Evolutionary conservation across 2,113 vertebrate genomes (phyloP).

Genomic region (Neodontobutis hainanensis): DNA sequence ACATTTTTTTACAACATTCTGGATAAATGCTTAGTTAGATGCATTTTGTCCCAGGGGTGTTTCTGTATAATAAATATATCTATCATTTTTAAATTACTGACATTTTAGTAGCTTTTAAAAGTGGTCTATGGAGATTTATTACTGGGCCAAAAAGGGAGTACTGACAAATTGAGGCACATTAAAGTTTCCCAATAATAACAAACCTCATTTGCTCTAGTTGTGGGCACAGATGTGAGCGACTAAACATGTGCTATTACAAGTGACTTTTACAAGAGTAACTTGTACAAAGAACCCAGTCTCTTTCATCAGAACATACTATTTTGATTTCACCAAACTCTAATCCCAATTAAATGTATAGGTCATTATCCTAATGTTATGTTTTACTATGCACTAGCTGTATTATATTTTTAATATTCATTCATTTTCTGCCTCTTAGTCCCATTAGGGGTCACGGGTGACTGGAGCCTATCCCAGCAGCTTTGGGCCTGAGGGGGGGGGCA

Average conservation of each 20-base stretch:
- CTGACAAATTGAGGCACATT: slow-evolving; percentile 29
- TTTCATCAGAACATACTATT: no score
- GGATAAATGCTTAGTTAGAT: not conserved
- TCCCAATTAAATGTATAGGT: no score
- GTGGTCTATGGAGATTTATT: slow-evolving; percentile 14
- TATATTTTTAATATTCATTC: no score
- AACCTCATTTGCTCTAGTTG: slow-evolving; percentile 22
- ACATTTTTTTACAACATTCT: slow-evolving; percentile 34
- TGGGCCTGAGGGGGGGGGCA: no score
- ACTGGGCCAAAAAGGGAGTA: slow-evolving; percentile 5
- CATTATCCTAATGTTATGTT: no score
- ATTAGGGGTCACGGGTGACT: no score
- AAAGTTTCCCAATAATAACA: slow-evolving; percentile 26
- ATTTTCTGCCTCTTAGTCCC: no score
- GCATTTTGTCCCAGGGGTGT: not conserved
- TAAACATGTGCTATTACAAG: slow-evolving; percentile 48
- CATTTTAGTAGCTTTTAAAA: slow-evolving; percentile 4
- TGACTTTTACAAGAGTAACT: slow-evolving; percentile 54
- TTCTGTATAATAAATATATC: not conserved
- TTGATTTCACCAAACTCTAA: no score
- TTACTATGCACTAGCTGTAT: no score
- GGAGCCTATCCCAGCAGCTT: no score
- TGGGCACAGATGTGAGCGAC: slow-evolving; percentile 43
- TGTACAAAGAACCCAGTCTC: slow-evolving; percentile 63
- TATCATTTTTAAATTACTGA: not conserved